Evolutionary conservation across 1,140 invertebrate species (phyloP).

Genomic region (Microplitis mediator): DNA sequence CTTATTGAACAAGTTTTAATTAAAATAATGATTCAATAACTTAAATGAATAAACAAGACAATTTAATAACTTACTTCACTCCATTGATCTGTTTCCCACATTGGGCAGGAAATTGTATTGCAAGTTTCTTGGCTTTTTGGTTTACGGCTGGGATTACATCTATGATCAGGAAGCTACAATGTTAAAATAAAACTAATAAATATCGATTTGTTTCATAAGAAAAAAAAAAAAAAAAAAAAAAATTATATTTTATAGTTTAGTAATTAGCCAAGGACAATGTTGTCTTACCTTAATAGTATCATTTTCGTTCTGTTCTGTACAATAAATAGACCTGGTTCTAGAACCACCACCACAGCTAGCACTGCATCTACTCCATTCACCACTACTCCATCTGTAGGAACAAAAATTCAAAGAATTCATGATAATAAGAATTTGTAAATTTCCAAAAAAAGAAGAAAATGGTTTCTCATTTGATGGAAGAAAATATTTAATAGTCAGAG

Average conservation of each 20-base stretch:
- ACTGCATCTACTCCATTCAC: conserved; percentile 85
- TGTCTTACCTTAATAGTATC: conserved; percentile 69
- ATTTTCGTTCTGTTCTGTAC: conserved; percentile 75
- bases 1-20: not conserved
- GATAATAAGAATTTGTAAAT: no score
- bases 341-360: conserved; percentile 83
- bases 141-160: conserved; percentile 73
- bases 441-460: no score
- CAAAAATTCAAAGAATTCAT: conserved; percentile 20
- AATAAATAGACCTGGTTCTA: conserved; percentile 76
- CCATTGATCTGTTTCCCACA: conserved; percentile 84
- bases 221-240: not conserved
- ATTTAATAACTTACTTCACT: conserved; percentile 74
- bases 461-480: no score
- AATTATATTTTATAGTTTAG: not conserved
- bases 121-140: conserved; percentile 81
- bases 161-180: conserved; percentile 72
- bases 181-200: conserved; percentile 38
- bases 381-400: conserved; percentile 81
- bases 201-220: not conserved
- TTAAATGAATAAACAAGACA: no score
- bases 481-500: no score
- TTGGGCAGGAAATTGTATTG: conserved; percentile 81
- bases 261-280: not conserved
- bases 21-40: no score